A percentile compares a stretch with the other conserved stretches of the same genome.
phyloP scores from a whole-genome alignment of 2,797 vertebrate genomes.

The Anabas testudineus region DNA sequence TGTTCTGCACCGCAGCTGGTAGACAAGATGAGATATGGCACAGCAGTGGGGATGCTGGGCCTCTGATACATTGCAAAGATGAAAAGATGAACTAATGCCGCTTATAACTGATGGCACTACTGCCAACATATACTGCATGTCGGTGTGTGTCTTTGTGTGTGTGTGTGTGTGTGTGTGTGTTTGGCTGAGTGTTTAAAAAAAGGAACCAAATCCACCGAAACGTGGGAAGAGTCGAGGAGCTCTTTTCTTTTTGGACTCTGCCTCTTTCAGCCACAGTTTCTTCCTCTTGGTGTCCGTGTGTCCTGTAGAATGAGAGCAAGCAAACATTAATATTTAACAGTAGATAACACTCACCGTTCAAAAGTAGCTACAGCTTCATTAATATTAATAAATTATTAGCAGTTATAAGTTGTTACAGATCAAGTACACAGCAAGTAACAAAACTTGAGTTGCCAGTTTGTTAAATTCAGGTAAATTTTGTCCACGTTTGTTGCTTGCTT shows the following conservation, averaged over 20 bases:
- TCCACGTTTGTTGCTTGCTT: no score
- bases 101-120: conserved; percentile 39
- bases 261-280: conserved; percentile 91
- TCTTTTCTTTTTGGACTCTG: conserved; percentile 93
- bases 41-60: conserved; percentile 30
- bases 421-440: no score
- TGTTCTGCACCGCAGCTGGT: conserved; percentile 37
- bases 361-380: neutral
- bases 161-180: conserved; percentile 1
- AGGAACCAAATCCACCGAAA: conserved; percentile 82
- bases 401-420: no score
- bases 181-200: conserved; percentile 73
- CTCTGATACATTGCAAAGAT: conserved; percentile 43
- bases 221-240: conserved; percentile 86
- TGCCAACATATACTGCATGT: conserved; percentile 26
- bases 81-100: conserved; percentile 64
- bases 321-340: neutral
- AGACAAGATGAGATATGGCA: conserved; percentile 25
- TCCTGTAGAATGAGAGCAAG: conserved; percentile 81
- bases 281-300: conserved; percentile 92
- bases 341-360: no score
- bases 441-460: neutral
- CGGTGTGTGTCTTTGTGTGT: conserved; percentile 6
- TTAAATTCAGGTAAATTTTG: neutral
- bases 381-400: neutral